Evolutionary conservation across 35 echinoderm and acorn worm genomes (phyloP).

Genomic region (Holothuria glaberrima): DNA sequence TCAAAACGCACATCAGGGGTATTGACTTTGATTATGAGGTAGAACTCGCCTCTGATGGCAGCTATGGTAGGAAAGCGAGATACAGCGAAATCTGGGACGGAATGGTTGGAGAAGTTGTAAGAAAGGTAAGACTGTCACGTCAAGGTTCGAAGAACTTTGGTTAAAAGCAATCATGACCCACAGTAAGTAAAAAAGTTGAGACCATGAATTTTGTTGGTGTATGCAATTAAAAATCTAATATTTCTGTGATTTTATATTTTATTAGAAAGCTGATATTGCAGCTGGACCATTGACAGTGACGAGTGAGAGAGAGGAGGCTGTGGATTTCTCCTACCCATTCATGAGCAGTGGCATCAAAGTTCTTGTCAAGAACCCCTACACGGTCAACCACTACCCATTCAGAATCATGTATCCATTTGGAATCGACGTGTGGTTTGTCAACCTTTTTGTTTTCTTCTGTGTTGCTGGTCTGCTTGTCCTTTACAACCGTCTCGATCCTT

Average conservation of each 20-base stretch:
- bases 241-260: not conserved
- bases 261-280: conserved; percentile 79
- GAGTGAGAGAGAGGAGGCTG: conserved; percentile 16
- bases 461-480: conserved; percentile 43
- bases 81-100: conserved; percentile 74
- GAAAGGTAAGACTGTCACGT: conserved; percentile 67
- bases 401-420: conserved; percentile 66
- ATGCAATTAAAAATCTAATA: no score
- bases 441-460: conserved; percentile 49
- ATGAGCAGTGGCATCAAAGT: conserved; percentile 74
- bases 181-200: no score
- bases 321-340: conserved; percentile 69
- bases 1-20: conserved; percentile 63
- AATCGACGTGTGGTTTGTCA: conserved; percentile 76
- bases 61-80: conserved; percentile 51
- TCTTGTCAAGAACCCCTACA: conserved; percentile 62
- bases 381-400: conserved; percentile 61
- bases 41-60: conserved; percentile 68
- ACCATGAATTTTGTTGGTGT: no score
- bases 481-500: conserved; percentile 68
- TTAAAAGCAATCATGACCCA: no score
- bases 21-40: conserved; percentile 85
- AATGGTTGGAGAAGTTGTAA: conserved; percentile 75
- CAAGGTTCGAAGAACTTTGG: no score
- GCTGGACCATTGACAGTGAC: conserved; percentile 70